Evolutionary conservation across 2,888 invertebrate genomes (phyloP), one percentile per base, ranked within the genome.

Genomic region (Coenonympha arcania): DNA sequence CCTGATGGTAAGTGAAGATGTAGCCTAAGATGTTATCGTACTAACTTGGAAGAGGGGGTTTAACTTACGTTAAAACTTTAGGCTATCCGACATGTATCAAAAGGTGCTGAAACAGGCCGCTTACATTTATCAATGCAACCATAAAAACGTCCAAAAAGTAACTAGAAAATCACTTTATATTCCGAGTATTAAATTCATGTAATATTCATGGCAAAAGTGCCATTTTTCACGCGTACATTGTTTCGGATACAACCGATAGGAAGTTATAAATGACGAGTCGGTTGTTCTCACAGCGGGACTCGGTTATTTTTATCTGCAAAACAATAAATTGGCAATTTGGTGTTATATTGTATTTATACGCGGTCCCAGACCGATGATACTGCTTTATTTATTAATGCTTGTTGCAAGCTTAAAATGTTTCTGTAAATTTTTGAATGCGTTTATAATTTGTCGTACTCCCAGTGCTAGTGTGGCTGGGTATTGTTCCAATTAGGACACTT

Each of bases 191-290:
- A 18, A 40, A 40, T 40, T 26, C 26, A 18, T 28, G 13, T 16
- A 2, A 43, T n/a, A 33, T 43, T 43, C 33, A 43, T 33, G 13
- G 22, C 6, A 19, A 44, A 55, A 52, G 50, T 57, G 26, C 46
- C 56, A 57, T 57, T 55, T 56, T 58, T 60, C 56, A 56, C 47
- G 34, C 48, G 54, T 63, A 64, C 65, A 46, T 53, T 68, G 69
- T 70, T 66, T 64, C 69, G 69, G 66, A 68, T 66, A 66, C 64
- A 64, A 54, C 48, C 63, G 71, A 71, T 73, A 71, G 69, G 68
- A 69, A 64, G 66, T 75, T 64, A 70, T 68, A 74, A 73, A 73
- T 75, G 73, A 67, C 64, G 60, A 64, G 65, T 62, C 61, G 54
- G 55, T 58, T 59, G 62, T 59, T 57, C 54, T 52, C 60, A 59